These are phyloP conservation scores for Zophobas morio DNA, from an alignment of 1,140 invertebrate genomes.

Conservation along the genomic window DNA sequence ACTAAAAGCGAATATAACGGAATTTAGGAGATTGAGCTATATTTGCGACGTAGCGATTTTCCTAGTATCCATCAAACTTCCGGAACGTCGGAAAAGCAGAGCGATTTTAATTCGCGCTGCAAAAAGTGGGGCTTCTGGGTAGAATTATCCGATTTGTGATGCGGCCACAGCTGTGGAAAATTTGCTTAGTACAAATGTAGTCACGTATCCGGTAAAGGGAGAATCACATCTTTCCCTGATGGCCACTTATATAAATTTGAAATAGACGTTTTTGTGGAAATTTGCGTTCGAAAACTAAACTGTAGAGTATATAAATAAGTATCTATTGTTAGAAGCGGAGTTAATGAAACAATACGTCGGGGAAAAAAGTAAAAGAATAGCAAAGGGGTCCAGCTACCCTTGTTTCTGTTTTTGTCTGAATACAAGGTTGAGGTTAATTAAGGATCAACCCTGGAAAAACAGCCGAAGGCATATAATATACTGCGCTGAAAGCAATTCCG, in stretches of 20 bases:
- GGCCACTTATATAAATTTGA: constrained; percentile 26
- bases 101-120: constrained; percentile 3
- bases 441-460: constrained; percentile 35
- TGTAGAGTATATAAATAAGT: too few species aligned
- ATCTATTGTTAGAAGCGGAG: too few species aligned
- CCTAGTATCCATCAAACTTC: too few species aligned
- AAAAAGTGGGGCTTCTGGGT: neutral
- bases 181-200: constrained; percentile 35
- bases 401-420: constrained; percentile 14
- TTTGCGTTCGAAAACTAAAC: neutral
- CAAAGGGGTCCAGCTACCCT: neutral
- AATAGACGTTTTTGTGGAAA: constrained; percentile 11
- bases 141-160: constrained; percentile 34
- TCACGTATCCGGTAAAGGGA: constrained; percentile 40
- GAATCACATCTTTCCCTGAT: constrained; percentile 25
- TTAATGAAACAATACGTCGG: too few species aligned
- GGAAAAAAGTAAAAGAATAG: neutral
- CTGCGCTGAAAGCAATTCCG: constrained; percentile 36
- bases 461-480: constrained; percentile 32
- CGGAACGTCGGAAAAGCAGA: neutral
- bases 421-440: constrained; percentile 41
- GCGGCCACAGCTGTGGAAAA: constrained; percentile 27
- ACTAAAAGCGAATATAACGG: too few species aligned
- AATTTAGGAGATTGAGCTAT: too few species aligned
- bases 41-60: too few species aligned